Evolutionary conservation across 2,888 invertebrate genomes (phyloP).

Genomic region (Steromphala cineraria): DNA sequence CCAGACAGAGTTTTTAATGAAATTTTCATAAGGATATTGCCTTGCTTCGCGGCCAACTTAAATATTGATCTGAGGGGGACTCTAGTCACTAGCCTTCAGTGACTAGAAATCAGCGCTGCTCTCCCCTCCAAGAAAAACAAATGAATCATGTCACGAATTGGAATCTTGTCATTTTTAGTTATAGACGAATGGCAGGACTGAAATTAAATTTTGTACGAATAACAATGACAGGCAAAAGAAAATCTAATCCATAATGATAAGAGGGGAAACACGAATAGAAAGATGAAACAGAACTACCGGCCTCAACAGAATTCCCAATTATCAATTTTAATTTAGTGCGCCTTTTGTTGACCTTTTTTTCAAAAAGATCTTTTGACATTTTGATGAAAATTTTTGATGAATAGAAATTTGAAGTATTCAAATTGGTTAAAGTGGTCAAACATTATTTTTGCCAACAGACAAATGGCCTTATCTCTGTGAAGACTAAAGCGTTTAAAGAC

Average conservation of each 20-base stretch:
- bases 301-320: constrained; percentile 6
- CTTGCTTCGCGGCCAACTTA: constrained; percentile 21
- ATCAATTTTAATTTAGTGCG: constrained; percentile 23
- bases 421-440: constrained; percentile 10
- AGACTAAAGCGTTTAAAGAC: neutral
- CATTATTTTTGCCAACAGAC: constrained; percentile 10
- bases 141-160: constrained; percentile 33
- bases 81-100: constrained; percentile 13
- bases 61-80: constrained; percentile 19
- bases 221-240: constrained; percentile 18
- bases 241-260: constrained; percentile 19
- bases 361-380: constrained; percentile 8
- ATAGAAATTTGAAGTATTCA: constrained; percentile 10
- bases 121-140: constrained; percentile 29
- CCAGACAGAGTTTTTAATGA: constrained; percentile 24
- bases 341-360: constrained; percentile 10
- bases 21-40: constrained; percentile 30
- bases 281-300: constrained; percentile 10
- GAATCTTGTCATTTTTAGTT: constrained; percentile 27
- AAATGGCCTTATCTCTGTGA: neutral
- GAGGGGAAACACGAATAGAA: neutral
- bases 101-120: constrained; percentile 18
- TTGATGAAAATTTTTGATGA: constrained; percentile 10
- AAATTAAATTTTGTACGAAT: constrained; percentile 33
- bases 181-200: constrained; percentile 25